phyloP scores from a whole-genome alignment of 2,797 vertebrate genomes.

The Macroramphosus scolopax region DNA sequence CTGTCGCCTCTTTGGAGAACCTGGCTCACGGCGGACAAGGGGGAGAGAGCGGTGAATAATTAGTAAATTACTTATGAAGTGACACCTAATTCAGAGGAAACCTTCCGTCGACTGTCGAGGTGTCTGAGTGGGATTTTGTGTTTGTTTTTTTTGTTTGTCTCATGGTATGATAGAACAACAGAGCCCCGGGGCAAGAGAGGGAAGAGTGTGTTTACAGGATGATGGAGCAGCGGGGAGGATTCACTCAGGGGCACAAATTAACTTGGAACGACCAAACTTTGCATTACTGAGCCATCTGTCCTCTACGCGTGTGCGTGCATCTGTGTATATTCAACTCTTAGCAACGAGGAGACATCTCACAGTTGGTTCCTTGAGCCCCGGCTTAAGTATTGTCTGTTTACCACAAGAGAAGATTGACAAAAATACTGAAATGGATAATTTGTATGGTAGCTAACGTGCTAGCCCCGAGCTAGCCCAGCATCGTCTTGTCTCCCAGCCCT shows the following conservation, averaged over 20 bases:
- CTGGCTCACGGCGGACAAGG: slow-evolving; percentile 61
- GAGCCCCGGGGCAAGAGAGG: slow-evolving; percentile 3
- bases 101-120: slow-evolving; percentile 22
- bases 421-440: no score
- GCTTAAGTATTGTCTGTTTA: slow-evolving; percentile 45
- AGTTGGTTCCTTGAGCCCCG: slow-evolving; percentile 57
- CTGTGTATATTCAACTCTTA: slow-evolving; percentile 42
- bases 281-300: slow-evolving; percentile 78
- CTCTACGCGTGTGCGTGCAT: slow-evolving; percentile 27
- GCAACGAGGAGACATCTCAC: slow-evolving; percentile 50
- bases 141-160: slow-evolving; percentile 25
- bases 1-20: slow-evolving; percentile 93
- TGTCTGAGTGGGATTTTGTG: slow-evolving; percentile 31
- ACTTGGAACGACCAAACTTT: slow-evolving; percentile 63
- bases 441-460: no score
- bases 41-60: slow-evolving; percentile 14
- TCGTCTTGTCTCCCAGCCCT: no score
- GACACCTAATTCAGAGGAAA: slow-evolving; percentile 37
- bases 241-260: slow-evolving; percentile 52
- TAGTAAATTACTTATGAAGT: slow-evolving; percentile 17
- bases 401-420: no score
- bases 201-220: slow-evolving; percentile 28
- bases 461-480: no score
- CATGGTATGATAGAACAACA: slow-evolving; percentile 5
- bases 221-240: slow-evolving; percentile 43